Evolutionary conservation across 2,888 invertebrate genomes (phyloP).

Genomic region (Campopleginae sp.): DNA sequence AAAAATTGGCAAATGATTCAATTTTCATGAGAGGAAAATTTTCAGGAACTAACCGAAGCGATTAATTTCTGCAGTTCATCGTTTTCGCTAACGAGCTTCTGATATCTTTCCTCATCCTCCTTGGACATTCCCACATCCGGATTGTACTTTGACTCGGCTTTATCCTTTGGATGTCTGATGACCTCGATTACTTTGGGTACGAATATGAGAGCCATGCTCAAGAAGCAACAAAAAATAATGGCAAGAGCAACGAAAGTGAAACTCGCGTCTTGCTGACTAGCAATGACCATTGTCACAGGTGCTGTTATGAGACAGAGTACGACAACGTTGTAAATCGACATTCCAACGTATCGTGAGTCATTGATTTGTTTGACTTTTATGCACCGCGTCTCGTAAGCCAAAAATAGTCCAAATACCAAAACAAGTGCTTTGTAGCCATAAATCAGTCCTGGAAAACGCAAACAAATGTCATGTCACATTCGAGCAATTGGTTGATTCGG

Average conservation of each 20-base stretch:
- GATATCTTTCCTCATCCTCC: constrained; percentile 97
- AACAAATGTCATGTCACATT: not conserved
- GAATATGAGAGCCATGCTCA: constrained; percentile 99
- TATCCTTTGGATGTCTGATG: constrained; percentile 94
- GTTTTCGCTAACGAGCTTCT: constrained; percentile 96
- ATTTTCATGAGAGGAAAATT: no score
- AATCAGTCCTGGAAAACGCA: constrained; percentile 89
- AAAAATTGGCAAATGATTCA: not conserved
- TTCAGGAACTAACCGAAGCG: constrained; percentile 89
- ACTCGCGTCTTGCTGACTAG: constrained; percentile 98
- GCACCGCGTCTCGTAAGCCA: constrained; percentile 99
- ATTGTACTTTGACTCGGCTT: constrained; percentile 94
- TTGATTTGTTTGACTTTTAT: constrained; percentile 99
- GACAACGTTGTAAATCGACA: constrained; percentile 99
- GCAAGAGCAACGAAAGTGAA: constrained; percentile 98
- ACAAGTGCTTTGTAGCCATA: constrained; percentile 99
- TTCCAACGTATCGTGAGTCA: constrained; percentile 98
- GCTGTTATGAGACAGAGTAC: constrained; percentile 99
- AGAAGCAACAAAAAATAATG: constrained; percentile 98
- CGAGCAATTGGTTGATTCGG: not conserved
- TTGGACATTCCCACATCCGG: constrained; percentile 92
- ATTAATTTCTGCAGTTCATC: constrained; percentile 98
- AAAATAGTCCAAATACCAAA: constrained; percentile 97
- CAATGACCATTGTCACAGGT: constrained; percentile 98
- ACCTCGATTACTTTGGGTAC: constrained; percentile 99